Evolutionary conservation across 2,797 vertebrate genomes (phyloP), one percentile per base, ranked within the genome.

Genomic region (Danio tinwini): DNA sequence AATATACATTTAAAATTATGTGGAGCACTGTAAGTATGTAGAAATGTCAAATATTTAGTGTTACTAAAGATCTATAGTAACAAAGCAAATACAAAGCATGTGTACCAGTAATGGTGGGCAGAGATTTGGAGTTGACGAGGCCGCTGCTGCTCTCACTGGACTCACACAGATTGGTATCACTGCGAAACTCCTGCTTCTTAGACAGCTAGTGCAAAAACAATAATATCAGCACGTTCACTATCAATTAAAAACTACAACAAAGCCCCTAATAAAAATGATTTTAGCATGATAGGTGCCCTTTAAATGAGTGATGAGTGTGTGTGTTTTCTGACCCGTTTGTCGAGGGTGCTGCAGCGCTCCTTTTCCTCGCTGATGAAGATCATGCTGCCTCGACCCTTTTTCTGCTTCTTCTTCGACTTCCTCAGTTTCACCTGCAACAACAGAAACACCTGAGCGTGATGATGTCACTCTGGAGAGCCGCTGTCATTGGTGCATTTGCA

Each of bases 131-230:
- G 91, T 96, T 98, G 85, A 93, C 94, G 47, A 97, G 68, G 74
- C 81, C 0, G 80, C 86, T 85, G 76, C 90, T 87, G 86, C 89
- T 65, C 52, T 90, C 89, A 5, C 44, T 87, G 0, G 95, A 92
- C 53, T 97, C 97, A 2, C 95, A 95, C 81, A 99, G 90, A 88
- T 99, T 99, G 88, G 97, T 99, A 89, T 99, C 98, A 82, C 98
- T 99, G 93, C 96, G 96, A 86, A 99, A 99, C 87, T 98, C 98
- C 0, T 96, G 95, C 84, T 99, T 99, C 89, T 97, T 97, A 75
- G 97, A 98, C 76, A 99, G 89, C 98, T 99, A 88, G 85, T 89
- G 74, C 86, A 88, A 70, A 79, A 88, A 37, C 58, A 29, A 49
- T 3, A 59, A 16, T 21, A 56, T 44, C 7, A 19, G 14, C 39